phyloP scores from a whole-genome alignment of 2,888 invertebrate species.

The Aphodius granarius region DNA sequence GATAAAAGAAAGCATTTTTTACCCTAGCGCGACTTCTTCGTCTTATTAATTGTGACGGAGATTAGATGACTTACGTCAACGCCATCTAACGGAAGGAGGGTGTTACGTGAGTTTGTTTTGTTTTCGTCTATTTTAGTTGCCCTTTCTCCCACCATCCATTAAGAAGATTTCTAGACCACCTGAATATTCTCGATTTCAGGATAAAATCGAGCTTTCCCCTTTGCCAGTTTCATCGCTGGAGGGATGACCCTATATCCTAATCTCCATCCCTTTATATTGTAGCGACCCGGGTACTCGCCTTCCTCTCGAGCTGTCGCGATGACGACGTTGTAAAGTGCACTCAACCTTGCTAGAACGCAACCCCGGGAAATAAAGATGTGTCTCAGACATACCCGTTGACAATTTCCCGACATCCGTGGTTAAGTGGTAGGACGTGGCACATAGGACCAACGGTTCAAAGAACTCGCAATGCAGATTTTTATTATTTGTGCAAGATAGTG shows the following conservation, averaged over 20 bases:
- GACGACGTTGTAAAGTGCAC: constrained; percentile 26
- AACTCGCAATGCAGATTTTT: too few species aligned
- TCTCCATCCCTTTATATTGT: background rate
- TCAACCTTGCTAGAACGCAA: constrained; percentile 27
- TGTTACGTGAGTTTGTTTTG: background rate
- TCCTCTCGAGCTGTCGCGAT: background rate
- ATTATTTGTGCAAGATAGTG: too few species aligned
- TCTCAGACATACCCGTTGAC: constrained; percentile 26
- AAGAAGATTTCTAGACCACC: background rate
- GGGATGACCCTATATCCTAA: background rate
- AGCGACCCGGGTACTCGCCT: background rate
- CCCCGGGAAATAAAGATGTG: constrained; percentile 28
- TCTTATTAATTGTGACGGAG: constrained; percentile 12
- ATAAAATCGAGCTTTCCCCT: background rate
- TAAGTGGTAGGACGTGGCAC: constrained; percentile 25
- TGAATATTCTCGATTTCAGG: background rate
- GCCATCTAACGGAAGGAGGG: background rate
- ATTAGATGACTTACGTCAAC: constrained; percentile 7
- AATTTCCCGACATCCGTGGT: constrained; percentile 22
- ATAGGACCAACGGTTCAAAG: background rate
- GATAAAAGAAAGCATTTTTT: constrained; percentile 6
- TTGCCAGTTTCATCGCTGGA: background rate
- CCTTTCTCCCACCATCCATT: background rate
- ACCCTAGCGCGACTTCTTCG: background rate
- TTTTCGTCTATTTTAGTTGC: too few species aligned